These are phyloP conservation scores for Drosophila truncata DNA, from an alignment of 1,140 invertebrate species.

Conservation along the genomic window DNA sequence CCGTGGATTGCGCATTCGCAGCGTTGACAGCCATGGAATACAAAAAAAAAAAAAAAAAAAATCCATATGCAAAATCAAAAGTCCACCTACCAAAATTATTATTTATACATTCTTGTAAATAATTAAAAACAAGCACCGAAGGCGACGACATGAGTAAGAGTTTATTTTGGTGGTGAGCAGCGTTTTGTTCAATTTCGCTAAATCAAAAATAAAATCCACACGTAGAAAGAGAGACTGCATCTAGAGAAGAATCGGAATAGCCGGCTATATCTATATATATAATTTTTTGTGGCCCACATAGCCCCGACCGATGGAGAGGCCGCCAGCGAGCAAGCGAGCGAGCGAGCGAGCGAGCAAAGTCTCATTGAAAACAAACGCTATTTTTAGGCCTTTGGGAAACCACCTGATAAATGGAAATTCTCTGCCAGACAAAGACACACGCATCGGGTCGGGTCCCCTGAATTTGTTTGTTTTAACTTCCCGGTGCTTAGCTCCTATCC, in stretches of 20 bases:
- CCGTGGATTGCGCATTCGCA: constrained; percentile 58
- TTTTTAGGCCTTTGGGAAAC: constrained; percentile 80
- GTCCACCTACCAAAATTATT: constrained; percentile 7
- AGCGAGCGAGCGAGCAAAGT: constrained; percentile 18
- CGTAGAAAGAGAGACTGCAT: constrained; percentile 42
- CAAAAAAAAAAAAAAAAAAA: no score
- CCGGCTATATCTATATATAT: constrained; percentile 60
- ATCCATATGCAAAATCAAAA: constrained; percentile 33
- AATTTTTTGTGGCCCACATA: constrained; percentile 74
- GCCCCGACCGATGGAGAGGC: constrained; percentile 19
- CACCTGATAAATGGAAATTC: constrained; percentile 76
- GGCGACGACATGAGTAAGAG: constrained; percentile 75
- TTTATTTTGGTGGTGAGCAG: constrained; percentile 78
- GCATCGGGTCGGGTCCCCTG: constrained; percentile 15
- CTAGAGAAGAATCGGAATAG: constrained; percentile 31
- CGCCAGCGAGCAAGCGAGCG: not conserved
- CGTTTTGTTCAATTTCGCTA: constrained; percentile 72
- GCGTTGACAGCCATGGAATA: constrained; percentile 61
- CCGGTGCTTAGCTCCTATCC: constrained; percentile 13
- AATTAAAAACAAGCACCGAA: constrained; percentile 69
- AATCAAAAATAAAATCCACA: constrained; percentile 78
- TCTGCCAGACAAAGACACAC: constrained; percentile 31
- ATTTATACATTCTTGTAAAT: constrained; percentile 68
- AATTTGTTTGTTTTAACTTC: constrained; percentile 57
- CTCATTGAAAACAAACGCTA: constrained; percentile 75